phyloP scores from a whole-genome alignment of 2,888 invertebrate genomes.

The Criorhina ranunculi region DNA sequence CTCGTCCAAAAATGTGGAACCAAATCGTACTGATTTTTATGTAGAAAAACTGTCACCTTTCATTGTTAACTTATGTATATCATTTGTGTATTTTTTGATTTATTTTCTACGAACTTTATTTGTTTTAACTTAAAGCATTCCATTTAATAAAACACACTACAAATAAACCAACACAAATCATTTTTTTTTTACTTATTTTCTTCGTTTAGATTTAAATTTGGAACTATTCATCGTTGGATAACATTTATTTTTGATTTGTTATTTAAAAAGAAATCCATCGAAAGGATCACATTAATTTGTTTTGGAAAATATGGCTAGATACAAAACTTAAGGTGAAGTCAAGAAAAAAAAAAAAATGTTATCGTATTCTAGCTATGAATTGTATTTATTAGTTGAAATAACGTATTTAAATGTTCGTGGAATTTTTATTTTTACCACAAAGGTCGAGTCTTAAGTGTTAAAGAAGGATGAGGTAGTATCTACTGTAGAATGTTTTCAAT shows the following conservation, averaged over 20 bases:
- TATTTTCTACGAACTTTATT: neutral
- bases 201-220: conserved; percentile 66
- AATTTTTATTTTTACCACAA: too few species aligned
- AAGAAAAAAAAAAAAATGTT: too few species aligned
- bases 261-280: neutral
- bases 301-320: neutral
- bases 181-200: conserved; percentile 42
- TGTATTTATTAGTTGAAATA: too few species aligned
- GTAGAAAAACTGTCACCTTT: conserved; percentile 33
- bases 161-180: conserved; percentile 29
- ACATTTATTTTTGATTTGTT: neutral
- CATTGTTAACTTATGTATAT: neutral
- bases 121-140: neutral
- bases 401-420: too few species aligned
- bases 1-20: conserved; percentile 44
- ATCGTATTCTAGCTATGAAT: too few species aligned
- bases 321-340: too few species aligned
- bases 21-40: conserved; percentile 62
- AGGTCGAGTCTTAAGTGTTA: too few species aligned
- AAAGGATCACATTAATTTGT: neutral
- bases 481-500: too few species aligned
- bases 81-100: neutral
- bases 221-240: conserved; percentile 32
- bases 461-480: too few species aligned
- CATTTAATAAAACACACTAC: conserved; percentile 9